Evolutionary conservation across 2,113 vertebrate genomes (phyloP), one percentile per base, ranked within the genome.

Genomic region (Mormyrus iriodes): DNA sequence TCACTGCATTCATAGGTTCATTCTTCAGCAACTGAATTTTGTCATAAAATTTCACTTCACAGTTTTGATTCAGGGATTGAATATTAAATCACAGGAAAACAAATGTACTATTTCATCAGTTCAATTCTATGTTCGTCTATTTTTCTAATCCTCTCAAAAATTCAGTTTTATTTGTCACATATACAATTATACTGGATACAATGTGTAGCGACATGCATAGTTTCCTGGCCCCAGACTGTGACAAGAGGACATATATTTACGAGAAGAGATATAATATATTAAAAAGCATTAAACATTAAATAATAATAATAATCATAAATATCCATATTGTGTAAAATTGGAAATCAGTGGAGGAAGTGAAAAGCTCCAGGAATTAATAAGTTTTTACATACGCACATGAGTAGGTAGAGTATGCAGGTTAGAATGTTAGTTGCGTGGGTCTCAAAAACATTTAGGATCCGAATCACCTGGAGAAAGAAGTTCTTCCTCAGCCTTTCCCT

Each of bases 1-100:
- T 90, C 65, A 35, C 58, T 88, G 42, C 76, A 42, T n/a, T n/a
- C n/a, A 61, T 39, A 55, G 88, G 90, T 88, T 89, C 31, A 61
- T 88, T 53, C 39, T 49, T 52, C 48, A 79, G 73, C 61, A 69
- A 90, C 61, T 88, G 89, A 49, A 49, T 51, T 90, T 84, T 61
- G 88, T 88, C 79, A 44, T 48, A 46, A 61, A n/a, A 31, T 17
- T 27, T 84, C 55, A 90, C 55, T 88, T 84, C 17, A 65, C 7
- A 19, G 69, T 53, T 79, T 88, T 58, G 79, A 52, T 49, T 51
- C 10, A 48, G 42, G 86, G 58, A 39, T 86, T 85, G 49, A 21
- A 55, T 39, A 52, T 85, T 73, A 69, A 85, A 79, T 89, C 49
- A 89, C 83, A 61, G 82, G 24, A 44, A 42, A 90, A 90, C 51